Base-by-base conservation (phyloP, 23 tunicate genomes). In the Pegea sp. region DNA sequence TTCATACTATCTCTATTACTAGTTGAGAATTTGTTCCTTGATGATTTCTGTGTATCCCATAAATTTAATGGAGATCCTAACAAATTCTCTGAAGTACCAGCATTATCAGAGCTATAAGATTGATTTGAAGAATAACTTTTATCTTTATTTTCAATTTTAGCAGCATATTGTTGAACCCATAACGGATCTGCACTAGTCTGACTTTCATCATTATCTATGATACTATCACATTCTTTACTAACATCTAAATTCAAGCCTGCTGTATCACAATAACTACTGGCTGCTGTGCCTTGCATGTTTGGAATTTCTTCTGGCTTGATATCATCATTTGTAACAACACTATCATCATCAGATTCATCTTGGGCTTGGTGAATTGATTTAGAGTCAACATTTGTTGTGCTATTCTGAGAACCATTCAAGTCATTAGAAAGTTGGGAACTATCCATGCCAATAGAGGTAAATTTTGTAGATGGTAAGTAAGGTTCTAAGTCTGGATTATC, bases 281-380 rank as follows among this genome's bases (percentile, higher is more conserved):
- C 61, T 1, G 78, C 78, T 2, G 69, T 71, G 2, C 78, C 78
- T 29, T 52, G 29, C 3, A 71, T 55, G 19, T 33, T 53, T 0
- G 78, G 78, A 29, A 71, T 71, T 23, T 71, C 78, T 63, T 71
- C 78, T 1, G 78, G 78, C 22, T 63, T 63, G 30, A 63, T 71
- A 21, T 62, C n/a, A n/a, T n/a, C n/a, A n/a, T n/a, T n/a, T n/a
- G n/a, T n/a, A n/a, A 44, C 30, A 25, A 24, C 0, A 19, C 23
- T 30, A 5, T 33, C 57, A 0, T 22, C 23, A 24, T 46, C 56
- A 1, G 24, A 22, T 34, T 55, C 46, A 23, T 52, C 69, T 1
- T 25, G n/a, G n/a, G n/a, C 24, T 29, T 43, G 23, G 4, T 42
- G 52, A 20, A 5, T 26, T 3, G 28, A 54, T 42, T 66, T 57